Conservation (phyloP, 2,113 vertebrate genomes). For the Carollia perspicillata region DNA sequence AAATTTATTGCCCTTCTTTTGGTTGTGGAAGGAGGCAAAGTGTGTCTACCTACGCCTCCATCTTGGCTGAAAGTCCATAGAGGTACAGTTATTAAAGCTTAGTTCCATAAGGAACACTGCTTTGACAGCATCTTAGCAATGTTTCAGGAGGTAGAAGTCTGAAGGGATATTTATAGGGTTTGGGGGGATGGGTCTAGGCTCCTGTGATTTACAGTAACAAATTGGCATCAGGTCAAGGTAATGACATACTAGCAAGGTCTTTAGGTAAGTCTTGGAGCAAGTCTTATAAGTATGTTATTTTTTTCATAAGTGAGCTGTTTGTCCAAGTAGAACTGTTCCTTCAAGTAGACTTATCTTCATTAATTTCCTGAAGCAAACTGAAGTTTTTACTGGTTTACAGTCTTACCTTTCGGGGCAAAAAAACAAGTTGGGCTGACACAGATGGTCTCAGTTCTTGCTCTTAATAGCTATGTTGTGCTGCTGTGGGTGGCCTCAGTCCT, state of each 20-base stretch:
- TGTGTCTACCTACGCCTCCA: no score
- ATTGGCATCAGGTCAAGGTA: not conserved
- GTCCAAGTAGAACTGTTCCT: not conserved
- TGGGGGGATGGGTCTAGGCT: not conserved
- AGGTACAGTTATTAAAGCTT: not conserved
- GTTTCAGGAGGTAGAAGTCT: not conserved
- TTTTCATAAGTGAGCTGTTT: not conserved
- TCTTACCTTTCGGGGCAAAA: not conserved
- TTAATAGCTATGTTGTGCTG: fast-evolving
- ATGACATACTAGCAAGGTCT: not conserved
- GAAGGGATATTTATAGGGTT: not conserved
- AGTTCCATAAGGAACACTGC: not conserved
- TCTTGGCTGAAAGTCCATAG: no score
- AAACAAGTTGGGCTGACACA: not conserved
- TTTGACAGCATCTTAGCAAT: not conserved
- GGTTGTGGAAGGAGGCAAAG: no score
- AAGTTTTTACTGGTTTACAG: not conserved
- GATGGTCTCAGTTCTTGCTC: not conserved
- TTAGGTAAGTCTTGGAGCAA: not conserved
- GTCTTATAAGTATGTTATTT: not conserved
- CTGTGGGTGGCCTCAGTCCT: not conserved
- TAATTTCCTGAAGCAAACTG: not conserved
- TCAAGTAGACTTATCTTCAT: not conserved
- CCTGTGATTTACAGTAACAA: not conserved
- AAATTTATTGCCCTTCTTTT: no score